A percentile compares a stretch with the other conserved stretches of the same genome.
These are phyloP conservation scores for Pseudomyrmex concolor DNA, from an alignment of 1,140 invertebrate species.

Conservation along the genomic window DNA sequence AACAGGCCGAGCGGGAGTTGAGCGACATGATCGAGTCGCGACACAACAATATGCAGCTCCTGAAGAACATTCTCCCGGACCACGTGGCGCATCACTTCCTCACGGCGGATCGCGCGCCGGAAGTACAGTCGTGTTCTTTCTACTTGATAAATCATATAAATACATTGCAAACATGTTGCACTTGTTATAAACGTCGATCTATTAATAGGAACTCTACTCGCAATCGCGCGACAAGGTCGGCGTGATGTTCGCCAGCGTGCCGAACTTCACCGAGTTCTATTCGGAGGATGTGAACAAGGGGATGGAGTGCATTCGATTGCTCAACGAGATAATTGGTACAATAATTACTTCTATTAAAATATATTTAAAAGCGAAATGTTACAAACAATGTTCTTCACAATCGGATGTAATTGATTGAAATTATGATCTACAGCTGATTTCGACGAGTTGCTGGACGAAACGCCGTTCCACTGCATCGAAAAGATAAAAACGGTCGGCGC, in stretches of 20 bases:
- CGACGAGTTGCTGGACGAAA: constrained; percentile 95
- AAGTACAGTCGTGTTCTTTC: constrained; percentile 84
- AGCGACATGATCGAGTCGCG: constrained; percentile 96
- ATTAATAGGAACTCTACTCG: constrained; percentile 95
- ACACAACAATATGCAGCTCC: constrained; percentile 93
- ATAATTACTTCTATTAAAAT: not conserved
- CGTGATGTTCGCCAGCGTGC: constrained; percentile 98
- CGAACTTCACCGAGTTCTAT: constrained; percentile 99
- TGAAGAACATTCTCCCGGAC: constrained; percentile 97
- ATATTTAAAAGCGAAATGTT: not conserved
- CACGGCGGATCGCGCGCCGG: constrained; percentile 89
- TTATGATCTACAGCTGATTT: constrained; percentile 90
- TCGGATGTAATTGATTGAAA: not conserved
- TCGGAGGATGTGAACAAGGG: constrained; percentile 98
- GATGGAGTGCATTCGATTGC: constrained; percentile 97
- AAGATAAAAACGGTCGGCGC: constrained; percentile 99
- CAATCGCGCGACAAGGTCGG: constrained; percentile 96
- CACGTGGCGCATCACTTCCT: constrained; percentile 98
- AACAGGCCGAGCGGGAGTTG: constrained; percentile 95
- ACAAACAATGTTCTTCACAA: too few relatives aligned
- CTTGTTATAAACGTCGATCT: not conserved
- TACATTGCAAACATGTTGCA: too few relatives aligned
- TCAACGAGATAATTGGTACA: constrained; percentile 98
- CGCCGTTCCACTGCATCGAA: constrained; percentile 95
- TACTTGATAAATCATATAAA: not conserved